Evolutionary conservation across 2,113 vertebrate species (phyloP).

Genomic region (Apaloderma vittatum): DNA sequence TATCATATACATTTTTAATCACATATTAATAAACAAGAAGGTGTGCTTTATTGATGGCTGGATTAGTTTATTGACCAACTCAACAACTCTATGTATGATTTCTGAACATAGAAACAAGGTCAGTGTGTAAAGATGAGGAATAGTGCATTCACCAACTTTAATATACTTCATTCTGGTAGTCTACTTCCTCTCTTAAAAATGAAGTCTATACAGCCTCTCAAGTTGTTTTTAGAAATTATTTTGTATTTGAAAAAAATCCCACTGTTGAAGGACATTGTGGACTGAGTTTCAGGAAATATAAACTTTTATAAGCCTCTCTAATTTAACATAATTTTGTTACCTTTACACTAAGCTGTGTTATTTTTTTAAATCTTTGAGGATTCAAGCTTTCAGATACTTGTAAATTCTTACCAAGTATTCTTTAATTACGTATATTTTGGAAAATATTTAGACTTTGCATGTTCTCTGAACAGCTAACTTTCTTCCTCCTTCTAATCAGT

Average conservation of each 20-base stretch:
- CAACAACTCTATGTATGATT: constrained; percentile 68
- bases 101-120: constrained; percentile 84
- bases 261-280: background rate
- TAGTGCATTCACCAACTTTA: constrained; percentile 53
- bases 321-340: background rate
- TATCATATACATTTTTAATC: constrained; percentile 90
- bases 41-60: constrained; percentile 84
- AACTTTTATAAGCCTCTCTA: background rate
- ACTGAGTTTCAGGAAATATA: background rate
- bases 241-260: background rate
- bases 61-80: constrained; percentile 86
- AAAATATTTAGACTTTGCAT: background rate
- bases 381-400: background rate
- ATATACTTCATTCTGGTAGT: constrained; percentile 1
- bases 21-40: constrained; percentile 88
- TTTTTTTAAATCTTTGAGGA: background rate
- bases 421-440: background rate
- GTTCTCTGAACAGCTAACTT: background rate
- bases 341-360: background rate
- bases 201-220: background rate
- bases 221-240: background rate
- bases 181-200: background rate
- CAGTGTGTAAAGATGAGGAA: constrained; percentile 76
- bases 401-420: background rate
- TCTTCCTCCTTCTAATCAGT: background rate